A percentile compares a stretch with the other conserved stretches of the same genome.
phyloP scores from a whole-genome alignment of 1,140 invertebrate species.

The Forficula auricularia region DNA sequence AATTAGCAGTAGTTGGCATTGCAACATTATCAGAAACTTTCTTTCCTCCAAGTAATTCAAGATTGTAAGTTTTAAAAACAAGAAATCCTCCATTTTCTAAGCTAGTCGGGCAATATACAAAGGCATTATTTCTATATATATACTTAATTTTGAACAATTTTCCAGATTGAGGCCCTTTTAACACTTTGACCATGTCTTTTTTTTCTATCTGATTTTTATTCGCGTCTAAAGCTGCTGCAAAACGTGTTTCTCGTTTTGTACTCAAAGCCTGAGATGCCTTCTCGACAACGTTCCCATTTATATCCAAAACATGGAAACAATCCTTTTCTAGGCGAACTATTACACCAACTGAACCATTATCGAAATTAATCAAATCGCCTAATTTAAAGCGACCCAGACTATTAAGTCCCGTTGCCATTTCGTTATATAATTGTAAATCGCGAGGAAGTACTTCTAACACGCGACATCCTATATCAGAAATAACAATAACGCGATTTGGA shows the following conservation, averaged over 20 bases:
- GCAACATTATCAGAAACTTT: conserved; percentile 26
- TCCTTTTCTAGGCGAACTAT: conserved; percentile 91
- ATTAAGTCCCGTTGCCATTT: conserved; percentile 95
- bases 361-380: conserved; percentile 90
- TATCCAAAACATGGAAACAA: conserved; percentile 82
- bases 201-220: conserved; percentile 85
- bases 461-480: conserved; percentile 94
- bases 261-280: conserved; percentile 81
- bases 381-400: conserved; percentile 93
- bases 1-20: conserved; percentile 11
- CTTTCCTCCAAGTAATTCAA: conserved; percentile 73
- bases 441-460: conserved; percentile 76
- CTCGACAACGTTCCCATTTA: conserved; percentile 81
- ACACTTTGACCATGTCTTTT: conserved; percentile 89
- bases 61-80: conserved; percentile 84
- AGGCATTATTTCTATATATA: conserved; percentile 83
- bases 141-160: conserved; percentile 91
- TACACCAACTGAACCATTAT: conserved; percentile 87
- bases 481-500: conserved; percentile 75
- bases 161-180: conserved; percentile 85
- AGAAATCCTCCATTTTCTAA: conserved; percentile 93
- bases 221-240: conserved; percentile 79
- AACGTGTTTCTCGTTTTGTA: conserved; percentile 70
- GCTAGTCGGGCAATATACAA: conserved; percentile 82
- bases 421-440: conserved; percentile 85